Evolutionary conservation across 2,113 vertebrate genomes (phyloP).

Genomic region (Lasiurus borealis): DNA sequence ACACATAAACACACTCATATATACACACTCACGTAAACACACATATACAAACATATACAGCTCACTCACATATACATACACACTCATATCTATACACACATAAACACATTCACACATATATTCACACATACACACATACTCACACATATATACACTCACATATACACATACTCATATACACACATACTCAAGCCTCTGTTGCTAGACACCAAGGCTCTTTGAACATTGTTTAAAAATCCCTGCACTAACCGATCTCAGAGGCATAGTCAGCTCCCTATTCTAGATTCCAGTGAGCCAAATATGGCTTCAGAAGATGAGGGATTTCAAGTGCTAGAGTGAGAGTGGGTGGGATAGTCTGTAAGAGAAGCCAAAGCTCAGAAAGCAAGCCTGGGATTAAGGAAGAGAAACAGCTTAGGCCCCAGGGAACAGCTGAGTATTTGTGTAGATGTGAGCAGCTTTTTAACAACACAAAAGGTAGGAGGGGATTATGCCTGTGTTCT

Average conservation of each 20-base stretch:
- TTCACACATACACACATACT: background rate
- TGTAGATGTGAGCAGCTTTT: background rate
- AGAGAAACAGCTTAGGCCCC: background rate
- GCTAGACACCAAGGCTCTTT: background rate
- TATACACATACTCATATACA: background rate
- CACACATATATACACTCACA: background rate
- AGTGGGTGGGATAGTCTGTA: background rate
- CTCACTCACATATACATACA: background rate
- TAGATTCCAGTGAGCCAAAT: no score
- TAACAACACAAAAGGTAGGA: background rate
- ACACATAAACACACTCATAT: background rate
- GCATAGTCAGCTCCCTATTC: background rate
- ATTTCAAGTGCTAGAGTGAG: background rate
- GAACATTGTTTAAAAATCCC: slow-evolving; percentile 18
- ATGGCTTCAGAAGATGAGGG: background rate
- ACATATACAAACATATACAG: background rate
- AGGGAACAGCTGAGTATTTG: background rate
- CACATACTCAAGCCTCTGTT: background rate
- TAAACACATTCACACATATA: background rate
- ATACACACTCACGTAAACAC: background rate
- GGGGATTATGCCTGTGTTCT: background rate
- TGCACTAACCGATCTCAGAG: background rate
- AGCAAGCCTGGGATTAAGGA: background rate
- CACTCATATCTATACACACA: background rate
- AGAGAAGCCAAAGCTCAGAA: background rate